Conservation (phyloP, 2,888 invertebrate species). For the Tenthredo distinguenda region DNA sequence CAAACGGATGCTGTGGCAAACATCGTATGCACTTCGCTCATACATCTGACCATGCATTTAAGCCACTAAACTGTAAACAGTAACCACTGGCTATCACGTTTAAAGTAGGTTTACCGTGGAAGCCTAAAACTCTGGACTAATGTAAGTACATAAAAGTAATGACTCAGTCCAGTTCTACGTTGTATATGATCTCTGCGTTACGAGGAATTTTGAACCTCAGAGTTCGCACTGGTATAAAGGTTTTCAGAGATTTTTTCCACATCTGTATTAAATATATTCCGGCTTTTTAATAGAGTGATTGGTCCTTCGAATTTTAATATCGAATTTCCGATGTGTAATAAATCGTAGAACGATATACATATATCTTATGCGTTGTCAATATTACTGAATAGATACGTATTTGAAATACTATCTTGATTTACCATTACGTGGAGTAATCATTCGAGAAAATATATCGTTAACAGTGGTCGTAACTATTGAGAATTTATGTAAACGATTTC, state of each 20-base stretch:
- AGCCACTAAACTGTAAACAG: constrained; percentile 19
- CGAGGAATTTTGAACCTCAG: not conserved
- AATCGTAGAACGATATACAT: not conserved
- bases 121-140: not conserved
- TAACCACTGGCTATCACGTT: constrained; percentile 33
- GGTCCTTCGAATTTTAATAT: too few species aligned
- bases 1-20: constrained; percentile 19
- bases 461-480: constrained; percentile 23
- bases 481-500: constrained; percentile 21
- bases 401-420: not conserved
- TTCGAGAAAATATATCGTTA: constrained; percentile 4
- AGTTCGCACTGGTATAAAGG: not conserved
- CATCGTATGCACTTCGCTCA: not conserved
- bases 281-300: too few species aligned
- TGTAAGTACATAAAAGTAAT: constrained; percentile 9
- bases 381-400: not conserved
- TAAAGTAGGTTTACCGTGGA: not conserved
- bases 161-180: not conserved
- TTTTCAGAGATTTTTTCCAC: not conserved
- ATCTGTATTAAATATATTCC: not conserved
- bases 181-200: not conserved
- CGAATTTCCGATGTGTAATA: not conserved
- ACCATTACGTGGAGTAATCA: not conserved
- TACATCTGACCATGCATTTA: constrained; percentile 1
- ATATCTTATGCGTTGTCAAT: not conserved